Conservation (phyloP, 2,888 invertebrate genomes). For the Xestia sexstrigata region DNA sequence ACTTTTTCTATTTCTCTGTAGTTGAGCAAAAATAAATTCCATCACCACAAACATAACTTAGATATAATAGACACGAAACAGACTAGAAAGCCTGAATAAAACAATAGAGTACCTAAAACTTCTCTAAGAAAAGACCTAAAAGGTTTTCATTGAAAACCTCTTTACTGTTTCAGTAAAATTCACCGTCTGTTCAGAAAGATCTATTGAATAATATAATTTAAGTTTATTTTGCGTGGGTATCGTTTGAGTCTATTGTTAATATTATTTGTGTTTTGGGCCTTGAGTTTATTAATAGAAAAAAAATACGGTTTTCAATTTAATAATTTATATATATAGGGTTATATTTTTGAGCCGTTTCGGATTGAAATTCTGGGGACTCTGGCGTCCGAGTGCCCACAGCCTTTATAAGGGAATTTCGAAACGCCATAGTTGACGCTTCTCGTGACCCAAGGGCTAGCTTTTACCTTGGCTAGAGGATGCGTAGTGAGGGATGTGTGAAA, state of each 20-base stretch:
- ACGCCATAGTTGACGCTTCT: too few relatives aligned
- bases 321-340: background rate
- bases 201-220: slow-evolving; percentile 3
- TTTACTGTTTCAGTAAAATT: slow-evolving; percentile 5
- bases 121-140: background rate
- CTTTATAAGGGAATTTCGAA: too few relatives aligned
- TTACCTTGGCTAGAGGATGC: too few relatives aligned
- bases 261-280: slow-evolving; percentile 6
- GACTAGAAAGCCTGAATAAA: slow-evolving; percentile 5
- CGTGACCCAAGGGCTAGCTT: too few relatives aligned
- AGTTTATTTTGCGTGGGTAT: slow-evolving; percentile 21
- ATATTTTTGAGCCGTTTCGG: too few relatives aligned
- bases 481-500: too few relatives aligned
- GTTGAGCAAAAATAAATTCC: background rate
- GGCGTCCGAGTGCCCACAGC: too few relatives aligned
- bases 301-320: background rate
- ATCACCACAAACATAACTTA: background rate
- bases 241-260: background rate
- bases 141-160: slow-evolving; percentile 23
- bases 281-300: slow-evolving; percentile 18
- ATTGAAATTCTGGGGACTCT: too few relatives aligned
- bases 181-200: background rate
- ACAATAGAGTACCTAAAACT: slow-evolving; percentile 23
- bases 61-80: background rate
- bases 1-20: background rate